A percentile compares a stretch with the other conserved stretches of the same genome.
Conservation (phyloP, 2,797 vertebrate genomes). For the Arnoldichthys spilopterus region DNA sequence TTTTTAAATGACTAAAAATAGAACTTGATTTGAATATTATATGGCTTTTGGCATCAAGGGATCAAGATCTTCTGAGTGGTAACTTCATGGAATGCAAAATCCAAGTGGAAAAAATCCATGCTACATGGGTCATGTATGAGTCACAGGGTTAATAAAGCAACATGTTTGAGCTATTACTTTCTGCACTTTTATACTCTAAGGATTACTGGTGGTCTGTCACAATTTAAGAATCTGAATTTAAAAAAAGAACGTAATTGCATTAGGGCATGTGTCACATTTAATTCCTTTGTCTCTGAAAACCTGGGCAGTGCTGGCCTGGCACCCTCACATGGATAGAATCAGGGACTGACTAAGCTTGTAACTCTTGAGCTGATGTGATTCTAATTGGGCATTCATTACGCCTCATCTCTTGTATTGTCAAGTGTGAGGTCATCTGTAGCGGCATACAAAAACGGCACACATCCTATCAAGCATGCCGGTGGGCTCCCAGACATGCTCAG, state of each 20-base stretch:
- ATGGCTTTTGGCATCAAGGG: too few species aligned
- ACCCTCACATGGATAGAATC: slow-evolving; percentile 25
- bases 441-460: slow-evolving; percentile 27
- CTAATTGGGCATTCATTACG: slow-evolving; percentile 49
- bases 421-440: slow-evolving; percentile 40
- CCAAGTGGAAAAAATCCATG: too few species aligned
- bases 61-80: too few species aligned
- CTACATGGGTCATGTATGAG: too few species aligned
- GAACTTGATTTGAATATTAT: too few species aligned
- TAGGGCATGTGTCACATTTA: slow-evolving; percentile 7
- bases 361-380: slow-evolving; percentile 44
- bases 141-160: neutral
- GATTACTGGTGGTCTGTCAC: neutral
- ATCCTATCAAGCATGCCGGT: slow-evolving; percentile 5
- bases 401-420: slow-evolving; percentile 46
- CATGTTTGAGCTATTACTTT: neutral
- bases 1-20: too few species aligned
- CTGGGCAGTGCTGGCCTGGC: neutral
- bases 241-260: neutral
- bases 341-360: slow-evolving; percentile 33
- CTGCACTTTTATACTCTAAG: neutral
- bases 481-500: neutral
- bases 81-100: too few species aligned
- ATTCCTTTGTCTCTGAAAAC: neutral
- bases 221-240: neutral